A percentile compares a stretch with the other conserved stretches of the same genome.
Conservation (phyloP, 2,797 vertebrate species). For the Trachurus trachurus region DNA sequence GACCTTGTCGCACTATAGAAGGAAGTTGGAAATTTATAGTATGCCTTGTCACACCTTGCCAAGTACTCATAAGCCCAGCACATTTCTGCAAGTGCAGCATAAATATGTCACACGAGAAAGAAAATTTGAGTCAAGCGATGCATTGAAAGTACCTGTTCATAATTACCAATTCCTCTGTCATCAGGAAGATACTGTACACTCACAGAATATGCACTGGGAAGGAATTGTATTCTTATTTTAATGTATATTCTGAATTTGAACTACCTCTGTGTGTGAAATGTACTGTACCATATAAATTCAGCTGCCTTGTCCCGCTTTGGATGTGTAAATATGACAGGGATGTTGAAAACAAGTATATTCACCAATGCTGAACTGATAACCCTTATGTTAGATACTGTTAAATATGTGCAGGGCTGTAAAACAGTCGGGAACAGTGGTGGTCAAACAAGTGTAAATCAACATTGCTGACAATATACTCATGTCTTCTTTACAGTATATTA, state of each 20-base stretch:
- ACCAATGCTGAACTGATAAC: too few relatives aligned
- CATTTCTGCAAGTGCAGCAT: conserved; percentile 61
- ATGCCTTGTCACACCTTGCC: conserved; percentile 39
- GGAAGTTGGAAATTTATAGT: conserved; percentile 39
- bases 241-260: neutral
- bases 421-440: too few relatives aligned
- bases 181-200: conserved; percentile 33
- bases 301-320: neutral
- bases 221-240: neutral
- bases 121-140: conserved; percentile 28
- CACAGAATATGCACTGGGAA: conserved; percentile 25
- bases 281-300: neutral
- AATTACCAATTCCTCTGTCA: conserved; percentile 45
- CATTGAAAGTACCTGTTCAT: conserved; percentile 44
- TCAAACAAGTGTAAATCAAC: neutral
- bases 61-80: conserved; percentile 39
- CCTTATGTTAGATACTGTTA: too few relatives aligned
- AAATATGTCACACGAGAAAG: conserved; percentile 48
- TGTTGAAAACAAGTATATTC: too few relatives aligned
- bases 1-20: conserved; percentile 7
- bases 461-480: neutral
- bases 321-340: neutral
- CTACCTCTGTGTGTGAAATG: neutral
- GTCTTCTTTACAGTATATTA: too few relatives aligned
- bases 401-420: too few relatives aligned